These are phyloP conservation scores for Hypotaenidia okinawae DNA, from an alignment of 2,797 vertebrate species.

Conservation along the genomic window DNA sequence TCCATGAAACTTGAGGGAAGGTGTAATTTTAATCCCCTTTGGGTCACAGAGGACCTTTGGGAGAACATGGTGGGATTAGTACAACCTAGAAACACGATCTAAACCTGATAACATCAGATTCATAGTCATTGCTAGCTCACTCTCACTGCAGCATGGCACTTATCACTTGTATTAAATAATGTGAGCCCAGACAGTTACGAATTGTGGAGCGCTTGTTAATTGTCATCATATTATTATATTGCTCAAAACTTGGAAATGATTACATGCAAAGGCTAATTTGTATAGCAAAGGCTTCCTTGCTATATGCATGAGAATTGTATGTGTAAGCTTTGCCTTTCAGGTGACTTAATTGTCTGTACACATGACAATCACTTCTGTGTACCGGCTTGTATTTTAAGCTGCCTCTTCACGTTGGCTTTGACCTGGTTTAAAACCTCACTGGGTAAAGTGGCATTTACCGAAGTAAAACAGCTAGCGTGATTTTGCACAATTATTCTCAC, in stretches of 20 bases:
- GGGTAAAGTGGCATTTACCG: neutral
- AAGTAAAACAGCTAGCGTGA: neutral
- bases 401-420: neutral
- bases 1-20: fast-evolving
- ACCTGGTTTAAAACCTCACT: neutral
- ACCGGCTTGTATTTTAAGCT: neutral
- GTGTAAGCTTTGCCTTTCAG: neutral
- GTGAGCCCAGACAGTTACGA: neutral
- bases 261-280: neutral
- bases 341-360: neutral
- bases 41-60: neutral
- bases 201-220: neutral
- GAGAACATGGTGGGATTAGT: neutral
- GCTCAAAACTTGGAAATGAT: neutral
- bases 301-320: neutral
- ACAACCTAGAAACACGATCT: neutral
- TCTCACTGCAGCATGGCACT: neutral
- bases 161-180: neutral
- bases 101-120: neutral
- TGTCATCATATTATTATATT: neutral
- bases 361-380: neutral
- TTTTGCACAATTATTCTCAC: neutral
- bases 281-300: neutral
- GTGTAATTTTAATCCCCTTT: neutral
- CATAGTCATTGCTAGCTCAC: neutral